Base-by-base conservation (phyloP, 2,797 vertebrate species). In the Enoplosus armatus region DNA sequence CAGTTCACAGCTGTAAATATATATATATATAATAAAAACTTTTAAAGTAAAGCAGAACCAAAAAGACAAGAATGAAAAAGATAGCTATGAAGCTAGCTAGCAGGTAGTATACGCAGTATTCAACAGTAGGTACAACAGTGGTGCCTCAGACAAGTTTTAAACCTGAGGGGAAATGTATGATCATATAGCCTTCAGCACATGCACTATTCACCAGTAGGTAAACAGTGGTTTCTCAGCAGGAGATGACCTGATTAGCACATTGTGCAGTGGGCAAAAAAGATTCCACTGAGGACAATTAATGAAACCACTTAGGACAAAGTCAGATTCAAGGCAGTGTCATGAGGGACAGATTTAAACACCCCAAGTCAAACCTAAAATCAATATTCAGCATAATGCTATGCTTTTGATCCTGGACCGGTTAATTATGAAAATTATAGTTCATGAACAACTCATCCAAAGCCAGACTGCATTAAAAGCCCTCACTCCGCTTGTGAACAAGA, bases 1-100 rank as follows among this genome's bases (percentile, higher is more conserved):
- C 83, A 74, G 84, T 85, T 88, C 65, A 69, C 53, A 75, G 68
- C 75, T 82, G 85, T 35, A 75, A 70, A 77, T n/a, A n/a, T n/a
- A n/a, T n/a, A n/a, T n/a, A n/a, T n/a, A n/a, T n/a, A n/a, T n/a
- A n/a, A n/a, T n/a, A n/a, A n/a, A n/a, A n/a, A 70, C n/a, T 76
- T 33, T 59, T 16, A 51, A 55, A 79, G 59, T 58, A 62, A 76
- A 62, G 47, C 26, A 16, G 26, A n/a, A 31, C 20, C 33, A 41
- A 18, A 33, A 54, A 27, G 22, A 59, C 2, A 50, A 65, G 24
- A 39, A 3, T 0, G 35, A 60, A 22, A 37, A 11, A 2, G 48
- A 43, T 4, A 41, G 33, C 31, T 18, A 9, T 18, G 41, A 15
- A 4, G 3, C 39, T 29, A 37, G 35, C 27, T 26, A 54, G 45